Evolutionary conservation across 1,140 invertebrate genomes (phyloP).

Genomic region (Drosophila littoralis): DNA sequence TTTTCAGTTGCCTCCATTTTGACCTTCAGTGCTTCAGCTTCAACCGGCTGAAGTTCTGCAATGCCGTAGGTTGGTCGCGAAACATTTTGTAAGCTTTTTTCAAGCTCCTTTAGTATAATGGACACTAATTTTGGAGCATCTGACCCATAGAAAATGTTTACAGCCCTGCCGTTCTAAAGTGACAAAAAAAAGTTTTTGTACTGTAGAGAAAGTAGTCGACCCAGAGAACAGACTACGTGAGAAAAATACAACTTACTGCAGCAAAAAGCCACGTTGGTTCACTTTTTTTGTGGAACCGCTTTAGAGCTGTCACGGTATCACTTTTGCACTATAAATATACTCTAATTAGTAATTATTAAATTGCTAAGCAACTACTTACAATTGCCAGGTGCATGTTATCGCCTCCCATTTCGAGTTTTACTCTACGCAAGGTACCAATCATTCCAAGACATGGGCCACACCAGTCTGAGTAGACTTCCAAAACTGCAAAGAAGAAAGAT

Average conservation of each 20-base stretch:
- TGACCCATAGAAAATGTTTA: slow-evolving; percentile 93
- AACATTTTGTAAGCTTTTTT: slow-evolving; percentile 67
- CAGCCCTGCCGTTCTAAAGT: slow-evolving; percentile 87
- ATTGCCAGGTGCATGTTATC: slow-evolving; percentile 91
- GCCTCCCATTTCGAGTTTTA: slow-evolving; percentile 95
- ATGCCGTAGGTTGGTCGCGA: slow-evolving; percentile 83
- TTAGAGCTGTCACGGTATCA: slow-evolving; percentile 91
- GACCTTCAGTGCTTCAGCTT: slow-evolving; percentile 84
- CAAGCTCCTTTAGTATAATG: slow-evolving; percentile 90
- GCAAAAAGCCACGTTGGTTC: slow-evolving; percentile 96
- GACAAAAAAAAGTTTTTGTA: background rate
- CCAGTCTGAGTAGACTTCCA: slow-evolving; percentile 96
- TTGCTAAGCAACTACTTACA: slow-evolving; percentile 85
- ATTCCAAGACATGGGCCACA: slow-evolving; percentile 95
- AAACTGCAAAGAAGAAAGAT: slow-evolving; percentile 86
- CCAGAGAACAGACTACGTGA: background rate
- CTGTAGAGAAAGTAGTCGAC: background rate
- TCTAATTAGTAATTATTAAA: background rate
- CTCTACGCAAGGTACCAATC: slow-evolving; percentile 93
- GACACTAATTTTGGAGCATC: slow-evolving; percentile 91
- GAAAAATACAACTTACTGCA: slow-evolving; percentile 87
- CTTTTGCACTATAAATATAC: slow-evolving; percentile 86
- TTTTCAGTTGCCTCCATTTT: slow-evolving; percentile 56
- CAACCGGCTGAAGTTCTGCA: slow-evolving; percentile 85
- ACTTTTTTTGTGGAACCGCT: slow-evolving; percentile 93